Evolutionary conservation across 2,888 invertebrate species (phyloP), one percentile per base, ranked within the genome.

Genomic region (Diarsia dahlii): DNA sequence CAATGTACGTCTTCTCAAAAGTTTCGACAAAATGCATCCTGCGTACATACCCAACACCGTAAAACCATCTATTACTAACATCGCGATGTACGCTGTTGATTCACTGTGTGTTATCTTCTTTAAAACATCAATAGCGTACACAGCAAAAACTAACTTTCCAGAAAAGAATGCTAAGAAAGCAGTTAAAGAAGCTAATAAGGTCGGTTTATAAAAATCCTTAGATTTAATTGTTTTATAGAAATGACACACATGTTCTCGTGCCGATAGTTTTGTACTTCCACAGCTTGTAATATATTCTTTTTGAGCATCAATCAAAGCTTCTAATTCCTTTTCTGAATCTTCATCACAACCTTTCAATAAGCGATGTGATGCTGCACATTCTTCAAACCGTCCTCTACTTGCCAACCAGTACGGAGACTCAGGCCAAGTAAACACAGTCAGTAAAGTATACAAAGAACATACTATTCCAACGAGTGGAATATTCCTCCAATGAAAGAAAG

Each of bases 51-150:
- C 87, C 0, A 87, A 20, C 3, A 94, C 89, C 15, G 93, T 91
- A 0, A 93, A 76, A 0, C 91, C 93, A 58, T 93, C 93, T 64
- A 93, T 84, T 63, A 92, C 89, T n/a, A 93, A 75, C 91, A 94
- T 92, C 12, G 87, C 91, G 0, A 76, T 83, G 13, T 93, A 93
- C 0, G 93, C 92, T 0, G 89, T 87, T 0, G 80, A 70, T 74
- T 92, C 91, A 23, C 76, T 89, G 0, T 74, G 62, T 0, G 91
- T 91, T 48, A 93, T 90, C 69, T 89, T 89, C 58, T 90, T 92
- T 18, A 92, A 83, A 28, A 93, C 90, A 73, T 93, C 93, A 28
- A 93, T 78, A 15, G 90, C 92, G 66, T 92, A 93, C 0, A 92
- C 69, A 6, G 89, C 84, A 69, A 87, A 91, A 0, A 92, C 83